Evolutionary conservation across 2,888 invertebrate genomes (phyloP), one percentile per base, ranked within the genome.

Genomic region (Galerucella nymphaeae): DNA sequence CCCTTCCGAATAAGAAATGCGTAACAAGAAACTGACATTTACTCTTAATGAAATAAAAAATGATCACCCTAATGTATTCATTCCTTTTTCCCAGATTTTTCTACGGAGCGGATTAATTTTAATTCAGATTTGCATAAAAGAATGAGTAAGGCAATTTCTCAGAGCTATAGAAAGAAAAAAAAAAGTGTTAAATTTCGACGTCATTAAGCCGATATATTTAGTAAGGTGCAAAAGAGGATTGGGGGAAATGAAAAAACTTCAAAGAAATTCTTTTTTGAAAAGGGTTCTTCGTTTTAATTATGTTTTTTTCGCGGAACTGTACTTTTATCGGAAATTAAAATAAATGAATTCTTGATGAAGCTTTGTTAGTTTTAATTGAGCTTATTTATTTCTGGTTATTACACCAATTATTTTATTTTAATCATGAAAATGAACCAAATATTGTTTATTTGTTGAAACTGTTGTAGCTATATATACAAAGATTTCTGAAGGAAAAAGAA

Each of bases 51-150:
- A 72, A 75, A 78, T 77, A 76, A 77, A 77, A 75, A 78, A 78
- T 76, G 75, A 78, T 78, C 76, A 71, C 48, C 71, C 75, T 75
- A 76, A 78, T 78, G 75, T 74, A 76, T 76, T 78, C 78, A 62
- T 62, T 62, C 61, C 42, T 62, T 30, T 42, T 69, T 66, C 71
- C 67, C 71, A 65, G 72, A 68, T 72, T 69, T 68, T 72, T 45
- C 61, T 66, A 65, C 73, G 66, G 67, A 70, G 71, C 38, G 71
- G 70, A 73, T 73, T 73, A 70, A 68, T 73, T 53, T 70, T 73
- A 70, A 68, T 73, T 53, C 66, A 62, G 67, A 75, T 75, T 75
- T 73, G 71, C 75, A 67, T 70, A 58, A 64, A 59, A 57, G 70
- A 71, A 71, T 66, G 71, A 66, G 66, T 66, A 69, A 69, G 69